These are phyloP conservation scores for Florisuga fusca DNA, from an alignment of 2,797 vertebrate genomes.

Conservation along the genomic window DNA sequence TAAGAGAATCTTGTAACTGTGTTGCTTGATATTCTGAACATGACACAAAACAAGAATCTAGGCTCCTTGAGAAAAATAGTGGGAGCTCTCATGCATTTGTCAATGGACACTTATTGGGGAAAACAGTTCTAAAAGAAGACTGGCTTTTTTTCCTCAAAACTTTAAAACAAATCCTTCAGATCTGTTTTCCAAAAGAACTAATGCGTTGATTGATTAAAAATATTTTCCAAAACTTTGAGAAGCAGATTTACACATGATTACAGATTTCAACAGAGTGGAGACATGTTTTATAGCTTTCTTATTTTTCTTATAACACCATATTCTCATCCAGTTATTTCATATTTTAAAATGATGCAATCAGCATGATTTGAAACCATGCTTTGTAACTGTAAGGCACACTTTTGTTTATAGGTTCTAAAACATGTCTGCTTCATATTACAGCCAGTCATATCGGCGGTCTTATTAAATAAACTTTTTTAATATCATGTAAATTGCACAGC, in stretches of 20 bases:
- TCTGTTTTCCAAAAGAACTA: neutral
- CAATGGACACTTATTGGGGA: neutral
- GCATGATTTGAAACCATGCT: neutral
- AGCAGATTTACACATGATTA: neutral
- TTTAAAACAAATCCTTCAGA: neutral
- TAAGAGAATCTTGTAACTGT: neutral
- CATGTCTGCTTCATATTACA: neutral
- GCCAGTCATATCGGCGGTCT: neutral
- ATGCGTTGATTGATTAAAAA: neutral
- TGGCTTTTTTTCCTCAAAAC: neutral
- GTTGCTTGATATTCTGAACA: neutral
- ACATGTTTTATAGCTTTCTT: neutral
- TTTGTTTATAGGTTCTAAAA: neutral
- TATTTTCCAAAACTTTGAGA: neutral
- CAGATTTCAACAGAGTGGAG: neutral
- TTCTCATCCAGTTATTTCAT: neutral
- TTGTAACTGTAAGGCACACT: neutral
- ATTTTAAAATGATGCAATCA: neutral
- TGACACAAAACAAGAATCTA: neutral
- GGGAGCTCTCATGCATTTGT: neutral
- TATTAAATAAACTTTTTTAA: neutral
- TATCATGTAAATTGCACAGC: neutral
- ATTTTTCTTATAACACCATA: neutral
- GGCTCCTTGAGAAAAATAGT: neutral
- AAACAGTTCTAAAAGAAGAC: neutral